Conservation (phyloP, 2,888 invertebrate genomes). For the Lordiphosa andalusiaca region DNA sequence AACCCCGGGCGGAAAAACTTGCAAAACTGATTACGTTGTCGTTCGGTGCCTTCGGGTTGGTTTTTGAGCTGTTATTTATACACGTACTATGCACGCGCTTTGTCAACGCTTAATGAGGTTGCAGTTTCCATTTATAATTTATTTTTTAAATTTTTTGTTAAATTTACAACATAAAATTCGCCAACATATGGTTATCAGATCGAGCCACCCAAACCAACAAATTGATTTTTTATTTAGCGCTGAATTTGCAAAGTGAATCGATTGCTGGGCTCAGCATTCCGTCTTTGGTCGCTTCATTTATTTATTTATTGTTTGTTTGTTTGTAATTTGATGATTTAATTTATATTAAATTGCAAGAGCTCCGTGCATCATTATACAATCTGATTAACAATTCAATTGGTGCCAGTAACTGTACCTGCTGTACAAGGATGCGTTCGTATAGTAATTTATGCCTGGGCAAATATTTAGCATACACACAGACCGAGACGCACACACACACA, state of each 20-base stretch:
- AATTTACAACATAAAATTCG: slow-evolving; percentile 40
- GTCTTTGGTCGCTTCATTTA: slow-evolving; percentile 53
- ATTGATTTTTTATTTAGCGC: slow-evolving; percentile 39
- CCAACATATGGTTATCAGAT: slow-evolving; percentile 50
- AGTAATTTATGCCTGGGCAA: slow-evolving; percentile 64
- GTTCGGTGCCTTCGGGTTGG: slow-evolving; percentile 36
- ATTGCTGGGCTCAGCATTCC: slow-evolving; percentile 63
- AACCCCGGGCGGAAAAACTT: slow-evolving; percentile 52
- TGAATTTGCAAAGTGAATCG: slow-evolving; percentile 49
- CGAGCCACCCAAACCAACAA: slow-evolving; percentile 23
- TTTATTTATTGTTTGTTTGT: slow-evolving; percentile 65
- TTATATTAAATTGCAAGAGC: slow-evolving; percentile 65
- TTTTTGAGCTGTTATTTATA: slow-evolving; percentile 12
- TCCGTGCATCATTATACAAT: slow-evolving; percentile 56
- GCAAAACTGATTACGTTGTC: slow-evolving; percentile 53
- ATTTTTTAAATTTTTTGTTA: slow-evolving; percentile 46
- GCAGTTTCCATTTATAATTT: slow-evolving; percentile 33
- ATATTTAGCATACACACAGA: slow-evolving; percentile 65
- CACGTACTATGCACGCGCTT: slow-evolving; percentile 46
- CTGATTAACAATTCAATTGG: slow-evolving; percentile 41
- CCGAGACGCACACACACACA: slow-evolving; percentile 36
- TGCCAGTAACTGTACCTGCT: slow-evolving; percentile 47
- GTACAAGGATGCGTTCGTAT: slow-evolving; percentile 10
- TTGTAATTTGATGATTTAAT: slow-evolving; percentile 70
- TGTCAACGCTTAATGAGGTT: slow-evolving; percentile 58